Base-by-base conservation (phyloP, 2,797 vertebrate species). In the Botia almorhae region DNA sequence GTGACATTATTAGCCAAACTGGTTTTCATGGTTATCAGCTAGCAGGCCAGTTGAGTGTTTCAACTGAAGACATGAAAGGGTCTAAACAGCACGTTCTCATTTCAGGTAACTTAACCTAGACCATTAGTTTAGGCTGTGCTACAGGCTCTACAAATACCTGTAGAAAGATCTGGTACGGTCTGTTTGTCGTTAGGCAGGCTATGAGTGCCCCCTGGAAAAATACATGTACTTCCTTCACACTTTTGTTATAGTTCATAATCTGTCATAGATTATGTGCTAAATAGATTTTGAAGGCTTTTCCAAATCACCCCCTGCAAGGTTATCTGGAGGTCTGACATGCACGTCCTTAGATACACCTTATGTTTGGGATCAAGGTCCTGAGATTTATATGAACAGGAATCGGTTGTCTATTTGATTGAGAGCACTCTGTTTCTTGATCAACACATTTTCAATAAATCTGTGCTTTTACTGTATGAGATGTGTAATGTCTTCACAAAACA, bases 31-130 rank as follows among this genome's bases (percentile, higher is more conserved):
- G 88, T 84, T 89, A 90, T 93, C 88, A 87, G 70, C 50, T 3
- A 16, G 23, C 69, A 0, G 80, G 81, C 86, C 63, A 65, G 88
- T 85, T 83, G 81, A 82, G 84, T 69, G 68, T 88, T 88, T 82
- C 83, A 90, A 87, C 83, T 23, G 64, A 70, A 74, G 60, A 94
- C 92, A 91, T 94, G 89, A 95, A 95, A 94, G 94, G 68, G 74
- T 81, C 39, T 76, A 88, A 88, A 92, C 94, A 94, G 93, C 90
- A 92, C 92, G 92, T 94, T 94, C 91, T 93, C 88, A 94, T 95
- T 94, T 93, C 80, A 88, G 90, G 93, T 93, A 94, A 95, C 92
- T 90, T 92, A 93, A 93, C 90, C 92, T 93, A 91, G 88, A 91
- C 87, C 83, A 90, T 90, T 88, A 87, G 90, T 85, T 90, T 85